phyloP scores from a whole-genome alignment of 2,113 vertebrate genomes.

The Onychostruthus taczanowskii region DNA sequence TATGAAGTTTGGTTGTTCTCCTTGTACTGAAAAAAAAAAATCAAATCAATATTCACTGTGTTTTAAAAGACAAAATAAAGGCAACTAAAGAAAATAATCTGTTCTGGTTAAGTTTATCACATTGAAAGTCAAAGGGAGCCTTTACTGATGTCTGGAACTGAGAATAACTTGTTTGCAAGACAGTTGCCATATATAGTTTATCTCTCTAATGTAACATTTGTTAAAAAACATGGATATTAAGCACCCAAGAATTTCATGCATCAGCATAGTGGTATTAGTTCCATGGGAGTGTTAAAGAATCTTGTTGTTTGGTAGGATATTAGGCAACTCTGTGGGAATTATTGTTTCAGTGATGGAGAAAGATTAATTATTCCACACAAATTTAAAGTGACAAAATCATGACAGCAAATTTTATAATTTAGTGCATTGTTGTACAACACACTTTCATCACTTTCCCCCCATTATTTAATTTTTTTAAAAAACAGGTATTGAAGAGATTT shows the following conservation, averaged over 20 bases:
- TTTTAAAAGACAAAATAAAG: background rate
- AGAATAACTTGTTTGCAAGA: background rate
- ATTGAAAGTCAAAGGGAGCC: background rate
- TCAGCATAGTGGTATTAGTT: background rate
- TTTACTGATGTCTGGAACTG: background rate
- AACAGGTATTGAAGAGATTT: background rate
- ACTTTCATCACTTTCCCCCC: background rate
- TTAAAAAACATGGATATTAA: background rate
- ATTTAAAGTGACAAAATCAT: background rate
- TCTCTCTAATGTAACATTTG: background rate
- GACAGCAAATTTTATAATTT: background rate
- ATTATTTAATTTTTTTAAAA: background rate
- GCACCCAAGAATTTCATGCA: background rate
- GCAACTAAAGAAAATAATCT: background rate
- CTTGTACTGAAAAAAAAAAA: conserved; percentile 20
- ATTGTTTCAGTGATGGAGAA: background rate
- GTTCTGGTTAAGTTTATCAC: background rate
- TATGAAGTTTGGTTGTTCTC: conserved; percentile 31
- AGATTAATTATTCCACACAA: background rate
- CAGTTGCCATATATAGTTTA: background rate
- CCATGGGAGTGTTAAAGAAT: background rate
- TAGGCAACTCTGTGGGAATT: background rate
- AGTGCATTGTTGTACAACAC: background rate
- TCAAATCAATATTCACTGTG: background rate
- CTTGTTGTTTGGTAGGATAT: background rate